Percentiles rank a stretch among this genome's conserved stretches.
These are phyloP conservation scores for Dinocampus coccinellae DNA, from an alignment of 2,888 invertebrate genomes.

Conservation along the genomic window DNA sequence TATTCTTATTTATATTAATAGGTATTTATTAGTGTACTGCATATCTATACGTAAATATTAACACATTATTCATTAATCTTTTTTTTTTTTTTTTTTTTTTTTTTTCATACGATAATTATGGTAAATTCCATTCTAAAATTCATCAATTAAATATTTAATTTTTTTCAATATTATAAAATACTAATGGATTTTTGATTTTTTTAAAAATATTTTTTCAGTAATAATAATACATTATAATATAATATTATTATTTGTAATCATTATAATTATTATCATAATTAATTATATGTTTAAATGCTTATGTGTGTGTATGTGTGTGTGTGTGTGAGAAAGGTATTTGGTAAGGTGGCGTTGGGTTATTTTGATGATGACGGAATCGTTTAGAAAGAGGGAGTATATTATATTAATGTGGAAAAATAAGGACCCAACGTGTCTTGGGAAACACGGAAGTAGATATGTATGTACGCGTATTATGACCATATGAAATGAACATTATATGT, in stretches of 20 bases:
- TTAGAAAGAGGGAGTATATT: not conserved
- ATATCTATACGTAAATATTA: too few relatives aligned
- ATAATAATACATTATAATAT: too few relatives aligned
- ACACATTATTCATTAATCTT: too few relatives aligned
- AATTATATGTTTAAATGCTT: not conserved
- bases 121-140: too few relatives aligned
- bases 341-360: not conserved
- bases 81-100: too few relatives aligned
- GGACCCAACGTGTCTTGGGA: slow-evolving; percentile 42
- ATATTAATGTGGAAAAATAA: slow-evolving; percentile 35
- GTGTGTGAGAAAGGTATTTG: slow-evolving; percentile 1
- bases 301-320: too few relatives aligned
- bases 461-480: slow-evolving; percentile 14
- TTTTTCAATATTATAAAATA: not conserved
- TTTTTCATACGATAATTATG: too few relatives aligned
- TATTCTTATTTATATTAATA: not conserved
- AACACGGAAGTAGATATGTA: slow-evolving; percentile 38
- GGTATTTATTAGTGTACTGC: not conserved
- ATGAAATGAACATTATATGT: slow-evolving; percentile 18
- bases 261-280: not conserved
- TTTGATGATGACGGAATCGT: not conserved
- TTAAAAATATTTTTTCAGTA: too few relatives aligned
- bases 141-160: too few relatives aligned
- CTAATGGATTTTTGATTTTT: not conserved
- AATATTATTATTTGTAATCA: not conserved